Evolutionary conservation across 2,113 vertebrate genomes (phyloP).

Genomic region (Aldabrachelys gigantea): DNA sequence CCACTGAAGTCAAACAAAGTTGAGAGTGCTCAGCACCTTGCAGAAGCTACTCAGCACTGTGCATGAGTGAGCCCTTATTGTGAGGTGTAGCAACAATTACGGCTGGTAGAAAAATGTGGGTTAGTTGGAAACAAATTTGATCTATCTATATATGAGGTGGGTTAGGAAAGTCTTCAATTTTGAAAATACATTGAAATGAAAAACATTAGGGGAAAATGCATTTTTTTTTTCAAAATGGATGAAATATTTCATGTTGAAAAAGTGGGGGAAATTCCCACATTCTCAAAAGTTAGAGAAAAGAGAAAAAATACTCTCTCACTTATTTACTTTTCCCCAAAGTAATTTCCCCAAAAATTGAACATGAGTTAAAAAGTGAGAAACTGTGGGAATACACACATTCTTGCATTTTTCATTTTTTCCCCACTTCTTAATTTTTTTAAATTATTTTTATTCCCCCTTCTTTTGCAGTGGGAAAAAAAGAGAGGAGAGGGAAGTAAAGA

Average conservation of each 20-base stretch:
- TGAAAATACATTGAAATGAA: neutral
- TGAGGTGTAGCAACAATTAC: fast-evolving
- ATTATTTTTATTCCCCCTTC: neutral
- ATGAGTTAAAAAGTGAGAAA: neutral
- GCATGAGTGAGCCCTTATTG: neutral
- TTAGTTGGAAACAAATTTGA: fast-evolving
- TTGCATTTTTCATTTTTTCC: neutral
- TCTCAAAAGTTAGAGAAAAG: neutral
- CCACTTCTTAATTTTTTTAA: neutral
- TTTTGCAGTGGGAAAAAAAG: neutral
- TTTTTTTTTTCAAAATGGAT: neutral
- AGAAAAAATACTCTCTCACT: neutral
- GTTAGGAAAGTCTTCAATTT: fast-evolving
- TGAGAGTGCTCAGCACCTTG: neutral
- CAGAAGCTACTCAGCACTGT: neutral
- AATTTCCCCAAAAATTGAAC: neutral
- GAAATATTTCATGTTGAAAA: neutral
- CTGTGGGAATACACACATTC: neutral
- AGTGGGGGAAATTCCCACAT: fast-evolving
- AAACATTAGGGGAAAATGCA: neutral
- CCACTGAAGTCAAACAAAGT: neutral
- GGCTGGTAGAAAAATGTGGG: neutral
- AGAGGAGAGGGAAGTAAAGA: neutral
- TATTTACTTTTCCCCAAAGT: neutral
- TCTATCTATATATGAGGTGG: neutral